These are phyloP conservation scores for Anthopleura xanthogrammica DNA, from an alignment of 92 coral and sea anemone species.

Conservation along the genomic window DNA sequence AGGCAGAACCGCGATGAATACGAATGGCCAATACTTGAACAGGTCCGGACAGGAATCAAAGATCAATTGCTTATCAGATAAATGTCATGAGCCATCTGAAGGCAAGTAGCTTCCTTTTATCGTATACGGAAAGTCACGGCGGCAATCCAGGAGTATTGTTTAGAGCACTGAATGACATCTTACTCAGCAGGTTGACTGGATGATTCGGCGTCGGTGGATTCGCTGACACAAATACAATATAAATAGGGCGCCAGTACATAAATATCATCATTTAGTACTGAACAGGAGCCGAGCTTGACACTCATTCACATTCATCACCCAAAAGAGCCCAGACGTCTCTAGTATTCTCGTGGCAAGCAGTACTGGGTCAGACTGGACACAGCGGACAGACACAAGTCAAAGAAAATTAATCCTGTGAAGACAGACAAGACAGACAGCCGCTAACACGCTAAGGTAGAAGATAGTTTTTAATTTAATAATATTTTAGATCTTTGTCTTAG, in stretches of 20 bases:
- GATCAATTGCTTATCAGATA: slow-evolving; percentile 17
- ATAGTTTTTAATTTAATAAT: background rate
- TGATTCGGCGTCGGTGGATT: slow-evolving; percentile 7
- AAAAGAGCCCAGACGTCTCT: background rate
- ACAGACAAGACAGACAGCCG: background rate
- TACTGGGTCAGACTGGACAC: background rate
- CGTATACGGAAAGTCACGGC: slow-evolving; percentile 24
- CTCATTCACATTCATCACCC: background rate
- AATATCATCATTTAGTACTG: background rate
- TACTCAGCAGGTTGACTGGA: slow-evolving; percentile 2
- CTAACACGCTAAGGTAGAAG: background rate
- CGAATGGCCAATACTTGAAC: background rate
- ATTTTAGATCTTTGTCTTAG: background rate
- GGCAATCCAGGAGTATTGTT: slow-evolving; percentile 6
- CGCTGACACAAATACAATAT: slow-evolving; percentile 7
- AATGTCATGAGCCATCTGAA: background rate
- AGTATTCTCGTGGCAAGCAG: background rate
- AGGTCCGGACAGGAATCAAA: slow-evolving; percentile 10
- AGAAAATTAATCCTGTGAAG: background rate
- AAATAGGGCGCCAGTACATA: background rate
- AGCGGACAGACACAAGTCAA: background rate
- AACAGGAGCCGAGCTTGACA: background rate
- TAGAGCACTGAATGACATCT: background rate
- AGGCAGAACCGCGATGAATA: background rate
- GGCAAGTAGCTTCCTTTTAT: slow-evolving; percentile 22